Evolutionary conservation across 2,113 vertebrate genomes (phyloP).

Genomic region (rat (Rattus norvegicus)): DNA sequence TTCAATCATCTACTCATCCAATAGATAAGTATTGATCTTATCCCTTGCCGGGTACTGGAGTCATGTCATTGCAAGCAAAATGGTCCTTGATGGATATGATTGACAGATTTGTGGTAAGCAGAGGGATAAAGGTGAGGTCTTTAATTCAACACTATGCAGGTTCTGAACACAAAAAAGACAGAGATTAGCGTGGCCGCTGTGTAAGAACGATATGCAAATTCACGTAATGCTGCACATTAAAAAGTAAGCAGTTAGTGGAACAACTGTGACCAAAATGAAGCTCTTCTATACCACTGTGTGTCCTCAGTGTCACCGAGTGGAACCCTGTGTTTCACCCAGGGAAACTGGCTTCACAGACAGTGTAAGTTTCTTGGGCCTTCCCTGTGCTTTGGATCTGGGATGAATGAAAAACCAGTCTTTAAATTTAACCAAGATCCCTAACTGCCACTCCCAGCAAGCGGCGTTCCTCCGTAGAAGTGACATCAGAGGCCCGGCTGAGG

Average conservation of each 20-base stretch:
- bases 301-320: background rate
- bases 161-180: background rate
- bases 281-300: background rate
- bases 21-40: background rate
- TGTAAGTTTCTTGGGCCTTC: background rate
- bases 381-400: background rate
- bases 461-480: background rate
- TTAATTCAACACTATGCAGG: background rate
- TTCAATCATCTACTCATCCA: background rate
- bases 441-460: background rate
- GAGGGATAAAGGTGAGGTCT: background rate
- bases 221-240: background rate
- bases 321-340: background rate
- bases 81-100: background rate
- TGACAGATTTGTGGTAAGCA: background rate
- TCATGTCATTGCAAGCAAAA: background rate
- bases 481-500: constrained; percentile 11
- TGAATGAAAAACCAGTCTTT: background rate
- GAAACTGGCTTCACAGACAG: background rate
- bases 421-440: background rate
- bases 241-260: background rate
- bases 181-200: background rate
- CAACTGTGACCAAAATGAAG: background rate
- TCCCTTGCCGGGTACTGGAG: background rate
- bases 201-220: background rate